These are phyloP conservation scores for Ophthalmolycus amberensis DNA, from an alignment of 2,113 vertebrate species.

Conservation along the genomic window DNA sequence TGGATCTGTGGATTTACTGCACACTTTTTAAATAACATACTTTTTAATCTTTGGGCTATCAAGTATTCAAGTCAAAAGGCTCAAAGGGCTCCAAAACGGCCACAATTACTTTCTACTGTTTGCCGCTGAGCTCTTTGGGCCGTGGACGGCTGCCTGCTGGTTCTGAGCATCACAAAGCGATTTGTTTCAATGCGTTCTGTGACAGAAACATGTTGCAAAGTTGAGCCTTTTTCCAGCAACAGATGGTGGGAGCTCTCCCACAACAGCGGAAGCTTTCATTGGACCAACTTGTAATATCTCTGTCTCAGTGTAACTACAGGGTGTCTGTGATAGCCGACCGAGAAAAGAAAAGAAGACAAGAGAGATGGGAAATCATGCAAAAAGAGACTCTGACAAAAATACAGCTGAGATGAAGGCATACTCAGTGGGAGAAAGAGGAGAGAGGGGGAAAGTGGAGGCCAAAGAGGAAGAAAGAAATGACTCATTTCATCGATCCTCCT, in stretches of 20 bases:
- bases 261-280: not conserved
- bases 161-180: not conserved
- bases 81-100: not conserved
- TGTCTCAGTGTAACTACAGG: not conserved
- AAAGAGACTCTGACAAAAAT: not conserved
- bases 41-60: no score
- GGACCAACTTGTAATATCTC: not conserved
- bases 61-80: not conserved
- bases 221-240: not conserved
- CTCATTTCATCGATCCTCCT: not conserved
- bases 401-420: not conserved
- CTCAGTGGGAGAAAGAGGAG: not conserved
- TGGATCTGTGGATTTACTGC: no score
- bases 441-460: not conserved
- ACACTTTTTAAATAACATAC: no score
- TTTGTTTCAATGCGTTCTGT: not conserved
- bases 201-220: slow-evolving; percentile 7
- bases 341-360: not conserved
- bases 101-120: not conserved
- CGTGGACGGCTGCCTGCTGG: not conserved
- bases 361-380: not conserved
- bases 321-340: not conserved
- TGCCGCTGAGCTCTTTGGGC: not conserved
- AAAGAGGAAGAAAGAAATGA: not conserved
- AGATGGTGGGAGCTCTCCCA: slow-evolving; percentile 13